Conservation (phyloP, 1,140 invertebrate species). For the Maconellicoccus hirsutus region DNA sequence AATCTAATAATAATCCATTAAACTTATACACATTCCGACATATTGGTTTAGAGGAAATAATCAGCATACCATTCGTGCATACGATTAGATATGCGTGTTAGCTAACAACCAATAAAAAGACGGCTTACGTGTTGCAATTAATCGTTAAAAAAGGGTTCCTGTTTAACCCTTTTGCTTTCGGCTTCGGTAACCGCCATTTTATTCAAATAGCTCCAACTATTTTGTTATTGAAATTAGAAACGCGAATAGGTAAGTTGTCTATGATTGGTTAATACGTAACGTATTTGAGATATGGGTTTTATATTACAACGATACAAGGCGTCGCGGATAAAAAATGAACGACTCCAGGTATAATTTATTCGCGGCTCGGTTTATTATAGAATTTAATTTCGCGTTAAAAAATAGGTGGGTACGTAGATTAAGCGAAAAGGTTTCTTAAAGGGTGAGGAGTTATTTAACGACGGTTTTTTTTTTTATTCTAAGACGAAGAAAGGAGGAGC, state of each 20-base stretch:
- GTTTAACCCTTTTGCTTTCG: neutral
- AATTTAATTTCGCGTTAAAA: slow-evolving; percentile 15
- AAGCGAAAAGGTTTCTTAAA: neutral
- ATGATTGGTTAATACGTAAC: slow-evolving; percentile 11
- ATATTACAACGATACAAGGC: neutral
- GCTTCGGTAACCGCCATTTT: slow-evolving; percentile 6
- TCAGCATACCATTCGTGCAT: neutral
- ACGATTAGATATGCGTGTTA: neutral
- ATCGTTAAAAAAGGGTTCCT: neutral
- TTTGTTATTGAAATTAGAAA: slow-evolving; percentile 12
- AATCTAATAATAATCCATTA: no score
- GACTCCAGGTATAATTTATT: neutral
- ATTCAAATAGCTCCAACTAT: neutral
- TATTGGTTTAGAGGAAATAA: neutral
- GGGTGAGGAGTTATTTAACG: slow-evolving; percentile 12
- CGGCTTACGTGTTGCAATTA: neutral
- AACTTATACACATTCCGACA: neutral
- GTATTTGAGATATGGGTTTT: neutral
- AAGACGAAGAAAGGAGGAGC: neutral
- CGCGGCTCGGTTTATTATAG: slow-evolving; percentile 12
- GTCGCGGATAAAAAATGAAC: slow-evolving; percentile 12
- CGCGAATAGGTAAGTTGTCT: neutral
- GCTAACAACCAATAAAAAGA: neutral
- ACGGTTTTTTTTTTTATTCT: neutral
- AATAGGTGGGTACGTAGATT: neutral